Base-by-base conservation (phyloP, 2,888 invertebrate genomes). In the Drosophila engyochracea region DNA sequence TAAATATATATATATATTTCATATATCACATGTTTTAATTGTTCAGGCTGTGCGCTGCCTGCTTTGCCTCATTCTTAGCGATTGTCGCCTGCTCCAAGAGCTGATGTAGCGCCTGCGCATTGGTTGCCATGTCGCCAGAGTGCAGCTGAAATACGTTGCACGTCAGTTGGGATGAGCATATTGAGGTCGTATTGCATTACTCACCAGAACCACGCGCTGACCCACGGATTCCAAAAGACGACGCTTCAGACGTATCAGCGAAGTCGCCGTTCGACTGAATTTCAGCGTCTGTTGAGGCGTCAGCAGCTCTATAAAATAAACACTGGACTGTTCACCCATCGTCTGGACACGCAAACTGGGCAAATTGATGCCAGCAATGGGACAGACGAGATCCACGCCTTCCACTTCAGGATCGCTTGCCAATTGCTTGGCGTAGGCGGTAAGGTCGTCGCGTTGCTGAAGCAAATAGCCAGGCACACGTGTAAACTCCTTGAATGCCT, bases 281-380 rank as follows among this genome's bases (percentile, higher is more conserved):
- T 65, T 81, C 0, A 93, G 76, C 1, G 82, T 70, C 55, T 93
- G 93, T 2, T 86, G 76, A 0, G 87, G 70, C 3, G 91, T 89
- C n/a, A 93, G 70, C 7, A 92, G 71, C 73, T 93, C 93, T 3
- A 93, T 67, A 59, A 82, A 92, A 35, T 88, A 72, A 30, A 82
- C 59, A 19, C 63, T 35, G 0, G 74, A 31, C 12, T 84, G 57
- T 7, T 66, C 58, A 1, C 79, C 75, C 10, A 58, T 52, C 3
- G 85, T 78, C 33, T 91, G 83, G 0, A 92, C 79, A 4, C 91
- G 77, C 30, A 93, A 78, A 10, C 93, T 89, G 6, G 93, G 90
- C 65, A 93, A 76, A 82, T 93, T 93, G 25, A 93, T 86, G 31
- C 92, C 92, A 31, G 71, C 83, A 31, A 93, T 91, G 30, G 93